Evolutionary conservation across 2,888 invertebrate species (phyloP), one percentile per base, ranked within the genome.

Genomic region (Hydraecia micacea): DNA sequence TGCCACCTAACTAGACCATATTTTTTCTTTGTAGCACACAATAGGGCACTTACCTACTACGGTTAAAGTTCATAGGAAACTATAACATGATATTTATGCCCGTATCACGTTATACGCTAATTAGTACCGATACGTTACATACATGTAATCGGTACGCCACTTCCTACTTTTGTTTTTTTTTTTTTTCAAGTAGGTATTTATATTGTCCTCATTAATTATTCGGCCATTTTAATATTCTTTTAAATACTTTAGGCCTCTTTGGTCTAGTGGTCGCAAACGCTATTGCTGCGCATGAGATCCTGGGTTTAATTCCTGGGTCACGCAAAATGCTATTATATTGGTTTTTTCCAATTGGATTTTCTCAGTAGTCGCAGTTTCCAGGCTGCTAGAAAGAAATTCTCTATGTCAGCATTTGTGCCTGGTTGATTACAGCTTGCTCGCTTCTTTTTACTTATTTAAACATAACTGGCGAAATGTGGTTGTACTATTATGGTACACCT

Each of bases 1-100:
- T 84, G 81, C 86, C 81, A 87, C 79, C 75, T 83, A 86, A 82
- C 83, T 84, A 87, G 79, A 86, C 80, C 46, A 70, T 75, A 73
- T 65, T 81, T 79, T 84, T 85, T 81, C 87, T 86, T 82, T 83
- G 80, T 83, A 84, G 65, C 81, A 80, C 76, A 83, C 75, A 80
- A 80, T 83, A 86, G 77, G 70, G 74, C 42, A 79, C 74, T 86
- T 78, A 70, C 60, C 58, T 39, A 75, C 75, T 28, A 52, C 69
- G 36, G 78, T 42, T 85, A 69, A 81, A 77, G 75, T 84, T 80
- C 81, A 79, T 80, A 75, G 73, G 73, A 86, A 81, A 83, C 49
- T 71, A 68, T 73, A 70, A 71, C 60, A 60, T 74, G 62, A 71
- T 73, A 76, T 42, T 66, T 63, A 65, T 58, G 42, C 42, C 52